Conservation (phyloP, 1,140 invertebrate genomes). For the Hormaphis cornu region DNA sequence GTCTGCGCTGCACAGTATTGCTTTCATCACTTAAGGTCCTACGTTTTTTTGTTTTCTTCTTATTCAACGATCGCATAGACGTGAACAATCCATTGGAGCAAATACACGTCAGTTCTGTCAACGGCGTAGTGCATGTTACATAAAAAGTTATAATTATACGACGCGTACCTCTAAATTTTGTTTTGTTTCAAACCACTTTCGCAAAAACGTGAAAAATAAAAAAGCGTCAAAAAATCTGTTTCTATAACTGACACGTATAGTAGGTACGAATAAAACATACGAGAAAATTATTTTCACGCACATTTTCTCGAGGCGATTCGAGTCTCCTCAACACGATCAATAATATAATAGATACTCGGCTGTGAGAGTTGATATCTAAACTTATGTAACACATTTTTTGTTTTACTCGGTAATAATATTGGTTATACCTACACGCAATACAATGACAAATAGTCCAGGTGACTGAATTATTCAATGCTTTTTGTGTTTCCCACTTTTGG, state of each 20-base stretch:
- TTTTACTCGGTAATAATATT: too few species aligned
- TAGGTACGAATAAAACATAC: too few species aligned
- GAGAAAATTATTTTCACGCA: not conserved
- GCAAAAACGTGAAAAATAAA: not conserved
- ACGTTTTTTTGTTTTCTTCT: not conserved
- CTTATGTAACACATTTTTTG: too few species aligned
- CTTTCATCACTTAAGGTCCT: constrained; percentile 26
- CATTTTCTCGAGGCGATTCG: not conserved
- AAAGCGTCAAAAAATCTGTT: not conserved
- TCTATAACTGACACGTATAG: not conserved
- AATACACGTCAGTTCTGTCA: not conserved
- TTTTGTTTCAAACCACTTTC: not conserved
- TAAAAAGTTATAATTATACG: not conserved
- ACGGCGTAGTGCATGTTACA: not conserved
- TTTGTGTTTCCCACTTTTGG: too few species aligned
- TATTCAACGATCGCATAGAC: too few species aligned
- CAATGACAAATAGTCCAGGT: too few species aligned
- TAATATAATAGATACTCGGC: too few species aligned
- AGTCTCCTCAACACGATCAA: too few species aligned
- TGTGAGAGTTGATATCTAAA: too few species aligned
- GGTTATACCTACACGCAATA: too few species aligned
- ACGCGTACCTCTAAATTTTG: too few species aligned
- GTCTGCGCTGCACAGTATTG: not conserved
- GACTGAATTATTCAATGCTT: too few species aligned
- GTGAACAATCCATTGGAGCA: not conserved